A percentile compares a stretch with the other conserved stretches of the same genome.
Evolutionary conservation across 2,888 invertebrate genomes (phyloP).

Genomic region (Chymomyza procnemis): DNA sequence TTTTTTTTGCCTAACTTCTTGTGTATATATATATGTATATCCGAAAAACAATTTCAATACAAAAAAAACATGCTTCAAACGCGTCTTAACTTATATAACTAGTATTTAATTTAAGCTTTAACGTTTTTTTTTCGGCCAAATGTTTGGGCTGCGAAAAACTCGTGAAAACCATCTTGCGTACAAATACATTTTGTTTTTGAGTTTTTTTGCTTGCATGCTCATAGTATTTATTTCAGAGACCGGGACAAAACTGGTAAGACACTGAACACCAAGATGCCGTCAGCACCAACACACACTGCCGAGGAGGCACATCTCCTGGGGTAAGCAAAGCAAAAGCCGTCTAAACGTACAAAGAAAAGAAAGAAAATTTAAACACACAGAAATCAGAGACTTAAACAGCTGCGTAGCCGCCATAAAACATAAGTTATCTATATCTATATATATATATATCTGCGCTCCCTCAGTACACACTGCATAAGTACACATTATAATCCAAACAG

Average conservation of each 20-base stretch:
- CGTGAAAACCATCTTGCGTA: conserved; percentile 1
- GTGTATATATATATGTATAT: background rate
- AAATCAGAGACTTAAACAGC: conserved; percentile 1
- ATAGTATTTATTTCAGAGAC: conserved; percentile 80
- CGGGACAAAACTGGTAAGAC: conserved; percentile 79
- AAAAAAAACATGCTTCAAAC: background rate
- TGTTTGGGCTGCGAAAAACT: conserved; percentile 1
- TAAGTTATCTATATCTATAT: too few relatives aligned
- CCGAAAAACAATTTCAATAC: background rate
- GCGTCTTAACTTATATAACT: background rate
- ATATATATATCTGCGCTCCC: too few relatives aligned
- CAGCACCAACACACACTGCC: conserved; percentile 80
- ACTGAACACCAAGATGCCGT: conserved; percentile 79
- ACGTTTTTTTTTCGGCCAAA: conserved; percentile 4
- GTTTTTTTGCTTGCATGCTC: conserved; percentile 79
- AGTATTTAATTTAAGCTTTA: background rate
- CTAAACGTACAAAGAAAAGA: background rate
- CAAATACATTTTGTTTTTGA: conserved; percentile 24
- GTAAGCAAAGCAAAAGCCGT: conserved; percentile 84
- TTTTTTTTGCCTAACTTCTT: background rate
- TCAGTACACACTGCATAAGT: conserved; percentile 38
- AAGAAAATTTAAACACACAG: background rate
- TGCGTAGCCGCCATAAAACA: conserved; percentile 6
- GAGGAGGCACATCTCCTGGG: conserved; percentile 93
- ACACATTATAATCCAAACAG: conserved; percentile 10